A percentile compares a stretch with the other conserved stretches of the same genome.
These are phyloP conservation scores for Murina feae DNA, from an alignment of 2,113 vertebrate species.

Conservation along the genomic window DNA sequence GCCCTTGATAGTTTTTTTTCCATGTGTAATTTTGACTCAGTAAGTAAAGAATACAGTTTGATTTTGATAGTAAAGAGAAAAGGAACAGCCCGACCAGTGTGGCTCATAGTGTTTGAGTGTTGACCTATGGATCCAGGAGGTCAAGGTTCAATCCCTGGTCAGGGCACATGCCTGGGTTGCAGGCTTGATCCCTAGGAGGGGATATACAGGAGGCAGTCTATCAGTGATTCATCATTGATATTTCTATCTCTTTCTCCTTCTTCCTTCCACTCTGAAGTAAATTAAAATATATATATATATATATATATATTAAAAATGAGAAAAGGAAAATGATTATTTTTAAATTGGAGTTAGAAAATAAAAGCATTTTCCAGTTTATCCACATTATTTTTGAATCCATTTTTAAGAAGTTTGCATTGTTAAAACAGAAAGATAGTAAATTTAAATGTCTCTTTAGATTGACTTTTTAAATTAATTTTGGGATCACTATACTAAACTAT, in stretches of 20 bases:
- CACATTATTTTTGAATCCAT: neutral
- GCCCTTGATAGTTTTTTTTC: neutral
- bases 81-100: too few relatives aligned
- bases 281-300: too few relatives aligned
- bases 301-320: neutral
- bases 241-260: too few relatives aligned
- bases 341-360: neutral
- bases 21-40: neutral
- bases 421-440: neutral
- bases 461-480: neutral
- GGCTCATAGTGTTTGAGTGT: too few relatives aligned
- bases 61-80: neutral
- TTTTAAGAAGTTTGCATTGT: neutral
- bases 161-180: too few relatives aligned
- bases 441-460: constrained; percentile 6
- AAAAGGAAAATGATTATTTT: constrained; percentile 22
- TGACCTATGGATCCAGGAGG: too few relatives aligned
- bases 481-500: neutral
- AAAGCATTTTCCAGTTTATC: neutral
- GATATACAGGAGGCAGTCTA: too few relatives aligned
- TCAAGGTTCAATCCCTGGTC: too few relatives aligned
- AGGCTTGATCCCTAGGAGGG: too few relatives aligned
- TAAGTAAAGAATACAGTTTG: neutral
- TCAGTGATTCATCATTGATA: too few relatives aligned
- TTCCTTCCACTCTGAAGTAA: too few relatives aligned